Percentiles rank a stretch among this genome's conserved stretches.
phyloP scores from a whole-genome alignment of 2,797 vertebrate species.

The Rhinichthys osculus region DNA sequence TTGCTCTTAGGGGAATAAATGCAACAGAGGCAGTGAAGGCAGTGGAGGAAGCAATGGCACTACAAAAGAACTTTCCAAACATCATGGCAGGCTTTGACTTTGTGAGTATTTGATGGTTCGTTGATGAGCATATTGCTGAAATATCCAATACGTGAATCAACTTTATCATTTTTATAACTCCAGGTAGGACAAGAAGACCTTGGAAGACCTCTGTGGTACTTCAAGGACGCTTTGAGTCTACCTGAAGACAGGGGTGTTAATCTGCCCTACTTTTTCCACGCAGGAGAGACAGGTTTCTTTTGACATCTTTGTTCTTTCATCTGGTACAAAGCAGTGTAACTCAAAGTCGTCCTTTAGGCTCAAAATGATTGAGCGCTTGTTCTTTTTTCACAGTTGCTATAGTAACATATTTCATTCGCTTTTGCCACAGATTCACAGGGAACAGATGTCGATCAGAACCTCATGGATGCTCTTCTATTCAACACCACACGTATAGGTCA shows the following conservation, averaged over 20 bases:
- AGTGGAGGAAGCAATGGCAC: conserved; percentile 78
- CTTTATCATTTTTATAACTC: conserved; percentile 11
- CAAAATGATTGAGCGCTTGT: conserved; percentile 13
- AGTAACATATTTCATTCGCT: background rate
- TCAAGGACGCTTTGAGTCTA: conserved; percentile 83
- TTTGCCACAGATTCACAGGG: conserved; percentile 64
- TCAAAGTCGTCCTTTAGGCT: conserved; percentile 19
- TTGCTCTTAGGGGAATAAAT: conserved; percentile 75
- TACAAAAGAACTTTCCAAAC: conserved; percentile 81
- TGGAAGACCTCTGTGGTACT: conserved; percentile 84
- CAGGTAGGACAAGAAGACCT: conserved; percentile 90
- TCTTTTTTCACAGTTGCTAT: conserved; percentile 14
- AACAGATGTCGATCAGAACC: conserved; percentile 79
- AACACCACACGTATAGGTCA: conserved; percentile 93
- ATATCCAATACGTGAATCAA: background rate
- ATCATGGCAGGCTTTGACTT: conserved; percentile 91
- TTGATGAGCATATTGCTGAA: background rate
- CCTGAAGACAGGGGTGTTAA: conserved; percentile 74
- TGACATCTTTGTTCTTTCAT: conserved; percentile 29
- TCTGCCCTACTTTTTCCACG: conserved; percentile 91
- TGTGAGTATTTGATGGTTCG: conserved; percentile 73
- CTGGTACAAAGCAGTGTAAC: conserved; percentile 17
- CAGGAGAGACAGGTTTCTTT: conserved; percentile 90
- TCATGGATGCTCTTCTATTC: conserved; percentile 88
- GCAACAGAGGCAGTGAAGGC: conserved; percentile 70